A percentile compares a stretch with the other conserved stretches of the same genome.
These are phyloP conservation scores for Sinonovacula constricta DNA, from an alignment of 1,140 invertebrate species.

Conservation along the genomic window DNA sequence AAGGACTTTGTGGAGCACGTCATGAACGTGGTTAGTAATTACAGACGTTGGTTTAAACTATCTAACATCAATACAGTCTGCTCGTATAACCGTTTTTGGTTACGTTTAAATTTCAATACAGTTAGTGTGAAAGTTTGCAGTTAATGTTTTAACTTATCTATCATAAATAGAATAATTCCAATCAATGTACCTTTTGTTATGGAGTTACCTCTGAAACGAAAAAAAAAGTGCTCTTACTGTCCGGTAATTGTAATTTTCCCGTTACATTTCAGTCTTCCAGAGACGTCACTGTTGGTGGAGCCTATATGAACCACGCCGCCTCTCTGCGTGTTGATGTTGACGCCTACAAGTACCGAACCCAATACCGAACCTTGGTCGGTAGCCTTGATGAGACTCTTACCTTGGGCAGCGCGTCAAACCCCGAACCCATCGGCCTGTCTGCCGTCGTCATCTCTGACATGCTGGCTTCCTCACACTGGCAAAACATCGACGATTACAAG, in stretches of 20 bases:
- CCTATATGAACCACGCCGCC: slow-evolving; percentile 43
- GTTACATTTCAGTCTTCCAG: slow-evolving; percentile 33
- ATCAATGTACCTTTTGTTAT: too few species aligned
- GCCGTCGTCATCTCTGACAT: slow-evolving; percentile 37
- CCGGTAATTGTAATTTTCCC: too few species aligned
- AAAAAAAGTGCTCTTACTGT: too few species aligned
- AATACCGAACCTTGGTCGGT: slow-evolving; percentile 34
- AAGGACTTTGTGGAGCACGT: slow-evolving; percentile 41
- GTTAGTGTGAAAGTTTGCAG: neutral
- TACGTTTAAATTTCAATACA: neutral
- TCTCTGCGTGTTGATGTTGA: slow-evolving; percentile 44
- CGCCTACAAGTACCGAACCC: slow-evolving; percentile 25
- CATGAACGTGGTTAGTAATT: slow-evolving; percentile 23
- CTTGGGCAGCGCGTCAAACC: slow-evolving; percentile 28
- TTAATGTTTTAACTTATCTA: too few species aligned
- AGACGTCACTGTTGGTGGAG: slow-evolving; percentile 39
- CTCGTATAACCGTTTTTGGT: neutral
- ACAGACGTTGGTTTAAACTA: too few species aligned
- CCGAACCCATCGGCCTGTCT: slow-evolving; percentile 39
- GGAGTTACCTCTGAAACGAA: too few species aligned
- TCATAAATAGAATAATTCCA: too few species aligned
- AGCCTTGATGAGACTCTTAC: slow-evolving; percentile 25
- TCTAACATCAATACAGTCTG: too few species aligned
- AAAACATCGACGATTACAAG: slow-evolving; percentile 40
- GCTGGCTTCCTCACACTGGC: slow-evolving; percentile 37